Evolutionary conservation across 2,113 vertebrate species (phyloP), one percentile per base, ranked within the genome.

Genomic region (Manacus vitellinus): DNA sequence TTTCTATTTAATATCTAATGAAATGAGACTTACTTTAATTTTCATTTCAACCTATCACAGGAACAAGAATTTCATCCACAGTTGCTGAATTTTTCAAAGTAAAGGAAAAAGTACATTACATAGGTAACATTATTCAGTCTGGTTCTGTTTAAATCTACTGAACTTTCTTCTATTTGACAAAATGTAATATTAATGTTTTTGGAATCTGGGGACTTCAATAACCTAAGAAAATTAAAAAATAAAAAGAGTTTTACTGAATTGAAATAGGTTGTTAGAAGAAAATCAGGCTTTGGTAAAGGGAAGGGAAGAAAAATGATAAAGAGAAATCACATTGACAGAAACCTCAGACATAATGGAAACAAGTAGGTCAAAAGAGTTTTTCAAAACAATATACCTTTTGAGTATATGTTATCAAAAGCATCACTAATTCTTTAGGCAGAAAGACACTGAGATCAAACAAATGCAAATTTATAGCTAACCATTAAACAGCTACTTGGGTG

Each of bases 131-230:
- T 96, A 92, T 96, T 94, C 88, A 92, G 79, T 94, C 96, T 92
- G 44, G 52, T 93, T 94, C 83, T 95, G 75, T 97, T 96, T 95
- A 62, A 90, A 85, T 92, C 79, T 91, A 84, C 88, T 93, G 85
- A 92, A 78, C 65, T 91, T 93, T 35, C 61, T 93, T 89, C 75
- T 96, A 9, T 84, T 94, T 96, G 94, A 96, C 88, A 94, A 94
- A 96, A 96, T 97, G 90, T 94, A 94, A 95, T 96, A 96, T 95
- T 95, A 95, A 95, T 97, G 92, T 84, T 93, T 96, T 96, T 96
- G 65, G 89, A 97, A 96, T 78, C 87, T 83, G 5, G 61, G 68
- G 82, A 94, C 85, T 96, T 96, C 82, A 88, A 46, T 92, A 92
- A 95, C 73, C 76, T 82, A 93, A 72, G 90, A 96, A 97, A 97